phyloP scores from a whole-genome alignment of 1,140 invertebrate genomes.

The Caenorhabditis tropicalis region DNA sequence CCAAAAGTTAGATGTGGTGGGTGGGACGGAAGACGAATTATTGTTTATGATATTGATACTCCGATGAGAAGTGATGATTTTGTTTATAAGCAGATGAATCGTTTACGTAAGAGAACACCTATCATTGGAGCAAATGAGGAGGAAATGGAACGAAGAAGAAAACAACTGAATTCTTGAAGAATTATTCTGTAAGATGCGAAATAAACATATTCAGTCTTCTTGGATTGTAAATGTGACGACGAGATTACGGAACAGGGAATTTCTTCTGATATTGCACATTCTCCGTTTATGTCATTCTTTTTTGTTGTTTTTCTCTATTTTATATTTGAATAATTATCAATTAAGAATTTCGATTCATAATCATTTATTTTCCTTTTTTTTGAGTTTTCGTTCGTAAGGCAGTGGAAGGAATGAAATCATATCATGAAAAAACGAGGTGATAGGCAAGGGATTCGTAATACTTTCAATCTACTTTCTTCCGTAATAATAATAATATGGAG shows the following conservation, averaged over 20 bases:
- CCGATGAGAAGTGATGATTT: not conserved
- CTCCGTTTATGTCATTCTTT: too few relatives aligned
- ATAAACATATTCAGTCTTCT: too few relatives aligned
- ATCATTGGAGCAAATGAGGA: not conserved
- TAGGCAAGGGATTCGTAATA: not conserved
- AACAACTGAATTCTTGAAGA: not conserved
- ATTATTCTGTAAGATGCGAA: too few relatives aligned
- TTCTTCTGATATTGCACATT: too few relatives aligned
- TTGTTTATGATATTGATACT: conserved; percentile 38
- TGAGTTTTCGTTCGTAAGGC: conserved; percentile 31
- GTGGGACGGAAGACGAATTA: not conserved
- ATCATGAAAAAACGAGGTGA: not conserved
- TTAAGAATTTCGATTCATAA: not conserved
- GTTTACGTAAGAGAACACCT: conserved; percentile 37
- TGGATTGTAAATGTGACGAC: too few relatives aligned
- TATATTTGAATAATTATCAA: too few relatives aligned
- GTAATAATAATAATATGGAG: conserved; percentile 45
- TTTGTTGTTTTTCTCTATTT: too few relatives aligned
- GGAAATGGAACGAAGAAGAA: not conserved
- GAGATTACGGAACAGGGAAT: too few relatives aligned
- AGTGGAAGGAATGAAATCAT: conserved; percentile 32
- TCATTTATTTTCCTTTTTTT: conserved; percentile 19
- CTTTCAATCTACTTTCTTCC: conserved; percentile 41
- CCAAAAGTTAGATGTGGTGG: not conserved
- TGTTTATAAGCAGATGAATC: conserved; percentile 7